Evolutionary conservation across 1,140 invertebrate genomes (phyloP).

Genomic region (Drosophila biarmipes): DNA sequence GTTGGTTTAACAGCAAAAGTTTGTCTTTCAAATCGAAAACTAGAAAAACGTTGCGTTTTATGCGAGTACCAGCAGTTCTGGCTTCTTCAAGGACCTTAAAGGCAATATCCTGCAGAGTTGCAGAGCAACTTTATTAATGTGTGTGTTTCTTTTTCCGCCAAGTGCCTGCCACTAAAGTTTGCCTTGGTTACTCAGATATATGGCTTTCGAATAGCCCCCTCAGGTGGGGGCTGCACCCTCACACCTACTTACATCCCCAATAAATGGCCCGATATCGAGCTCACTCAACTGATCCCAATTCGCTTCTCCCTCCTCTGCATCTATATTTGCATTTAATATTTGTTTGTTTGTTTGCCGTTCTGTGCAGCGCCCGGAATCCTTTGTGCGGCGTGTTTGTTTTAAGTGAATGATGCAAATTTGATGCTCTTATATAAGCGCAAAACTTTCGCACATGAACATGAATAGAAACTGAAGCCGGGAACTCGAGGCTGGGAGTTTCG

Average conservation of each 20-base stretch:
- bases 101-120: conserved; percentile 45
- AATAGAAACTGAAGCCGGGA: conserved; percentile 33
- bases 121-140: conserved; percentile 41
- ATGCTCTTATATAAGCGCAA: conserved; percentile 77
- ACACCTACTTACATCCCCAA: conserved; percentile 8
- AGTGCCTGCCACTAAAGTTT: conserved; percentile 25
- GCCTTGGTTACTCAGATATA: conserved; percentile 45
- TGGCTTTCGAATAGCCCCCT: conserved; percentile 9
- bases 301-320: conserved; percentile 63
- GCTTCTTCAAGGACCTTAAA: conserved; percentile 57
- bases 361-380: conserved; percentile 40
- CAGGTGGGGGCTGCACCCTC: conserved; percentile 12
- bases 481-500: background rate
- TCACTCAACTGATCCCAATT: conserved; percentile 43
- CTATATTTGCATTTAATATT: conserved; percentile 82
- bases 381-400: conserved; percentile 68
- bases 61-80: conserved; percentile 17
- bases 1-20: conserved; percentile 81
- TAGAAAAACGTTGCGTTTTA: conserved; percentile 79
- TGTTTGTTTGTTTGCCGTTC: conserved; percentile 68
- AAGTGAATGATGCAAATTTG: conserved; percentile 83
- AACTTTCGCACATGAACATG: conserved; percentile 80
- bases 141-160: conserved; percentile 29
- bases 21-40: conserved; percentile 79
- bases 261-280: conserved; percentile 44